phyloP scores from a whole-genome alignment of 2,888 invertebrate genomes.

The Perizoma affinitatum region DNA sequence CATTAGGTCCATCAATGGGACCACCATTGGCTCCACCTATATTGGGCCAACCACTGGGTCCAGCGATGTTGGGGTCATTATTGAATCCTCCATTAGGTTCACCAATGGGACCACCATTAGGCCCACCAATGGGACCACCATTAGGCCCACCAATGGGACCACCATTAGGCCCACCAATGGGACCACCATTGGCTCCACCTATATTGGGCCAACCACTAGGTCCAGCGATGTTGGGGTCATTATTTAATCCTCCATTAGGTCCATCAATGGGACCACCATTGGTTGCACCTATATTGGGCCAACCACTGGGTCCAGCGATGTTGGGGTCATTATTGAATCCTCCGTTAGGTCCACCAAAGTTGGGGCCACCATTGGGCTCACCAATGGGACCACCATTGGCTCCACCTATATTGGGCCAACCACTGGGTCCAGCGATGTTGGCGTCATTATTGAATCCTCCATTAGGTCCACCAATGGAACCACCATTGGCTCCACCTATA shows the following conservation, averaged over 20 bases:
- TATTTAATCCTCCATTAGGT: constrained; percentile 1
- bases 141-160: constrained; percentile 4
- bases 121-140: neutral
- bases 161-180: constrained; percentile 7
- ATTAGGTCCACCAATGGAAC: too few species aligned
- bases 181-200: neutral
- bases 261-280: neutral
- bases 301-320: constrained; percentile 5
- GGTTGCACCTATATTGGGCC: neutral
- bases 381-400: too few species aligned
- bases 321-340: neutral
- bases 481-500: too few species aligned
- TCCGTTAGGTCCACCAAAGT: too few species aligned
- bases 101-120: neutral
- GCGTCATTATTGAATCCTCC: too few species aligned
- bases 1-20: constrained; percentile 21
- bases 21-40: constrained; percentile 30
- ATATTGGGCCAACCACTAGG: constrained; percentile 5
- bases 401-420: too few species aligned
- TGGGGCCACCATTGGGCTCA: too few species aligned
- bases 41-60: too few species aligned
- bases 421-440: too few species aligned
- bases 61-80: too few species aligned
- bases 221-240: constrained; percentile 1
- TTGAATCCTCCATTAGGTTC: neutral